These are phyloP conservation scores for Polydrusus pterygomalis DNA, from an alignment of 2,888 invertebrate genomes.

Conservation along the genomic window DNA sequence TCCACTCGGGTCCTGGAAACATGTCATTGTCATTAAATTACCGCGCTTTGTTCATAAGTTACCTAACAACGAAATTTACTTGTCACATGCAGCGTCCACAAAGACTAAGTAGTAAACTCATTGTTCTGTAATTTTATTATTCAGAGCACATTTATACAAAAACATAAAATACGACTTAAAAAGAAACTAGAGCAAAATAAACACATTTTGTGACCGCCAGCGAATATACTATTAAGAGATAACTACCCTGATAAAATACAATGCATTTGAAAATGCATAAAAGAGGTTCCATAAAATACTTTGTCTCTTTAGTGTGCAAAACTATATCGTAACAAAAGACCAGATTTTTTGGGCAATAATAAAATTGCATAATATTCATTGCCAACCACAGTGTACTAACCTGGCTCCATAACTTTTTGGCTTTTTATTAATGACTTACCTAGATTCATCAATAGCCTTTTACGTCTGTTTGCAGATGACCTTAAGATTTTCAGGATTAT, in stretches of 20 bases:
- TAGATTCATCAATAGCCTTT: too few relatives aligned
- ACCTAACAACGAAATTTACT: background rate
- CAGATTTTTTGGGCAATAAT: too few relatives aligned
- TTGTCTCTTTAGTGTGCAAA: background rate
- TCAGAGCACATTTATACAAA: constrained; percentile 1
- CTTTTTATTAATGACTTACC: too few relatives aligned
- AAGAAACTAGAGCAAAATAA: background rate
- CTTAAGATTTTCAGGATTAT: too few relatives aligned
- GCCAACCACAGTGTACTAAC: too few relatives aligned
- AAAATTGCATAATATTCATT: too few relatives aligned
- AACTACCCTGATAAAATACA: background rate
- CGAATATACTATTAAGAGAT: constrained; percentile 7
- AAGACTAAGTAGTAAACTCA: background rate
- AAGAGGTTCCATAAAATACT: constrained; percentile 16
- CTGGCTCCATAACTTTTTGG: too few relatives aligned
- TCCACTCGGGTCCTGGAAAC: too few relatives aligned
- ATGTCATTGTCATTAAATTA: too few relatives aligned
- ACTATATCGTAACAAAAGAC: constrained; percentile 1
- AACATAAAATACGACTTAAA: background rate
- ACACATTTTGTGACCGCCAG: constrained; percentile 9
- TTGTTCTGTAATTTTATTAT: background rate
- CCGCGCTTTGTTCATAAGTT: too few relatives aligned
- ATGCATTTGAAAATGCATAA: constrained; percentile 8
- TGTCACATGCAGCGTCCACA: background rate
- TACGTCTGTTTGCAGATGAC: too few relatives aligned